A percentile compares a stretch with the other conserved stretches of the same genome.
Evolutionary conservation across 2,113 vertebrate genomes (phyloP).

Genomic region (Rhodinocichla rosea): DNA sequence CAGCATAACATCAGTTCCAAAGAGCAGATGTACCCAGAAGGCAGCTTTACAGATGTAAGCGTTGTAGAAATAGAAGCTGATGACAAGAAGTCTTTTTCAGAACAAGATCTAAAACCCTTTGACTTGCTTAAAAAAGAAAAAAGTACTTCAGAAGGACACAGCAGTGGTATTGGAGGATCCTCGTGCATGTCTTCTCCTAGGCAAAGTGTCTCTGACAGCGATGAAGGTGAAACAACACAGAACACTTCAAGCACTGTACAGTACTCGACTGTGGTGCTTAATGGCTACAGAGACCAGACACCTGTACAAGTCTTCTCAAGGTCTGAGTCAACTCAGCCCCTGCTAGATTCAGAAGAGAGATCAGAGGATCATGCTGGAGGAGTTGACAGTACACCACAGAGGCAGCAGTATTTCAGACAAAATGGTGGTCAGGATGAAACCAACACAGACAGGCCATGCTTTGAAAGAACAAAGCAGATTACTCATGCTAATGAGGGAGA

Average conservation of each 20-base stretch:
- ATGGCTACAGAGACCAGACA: constrained; percentile 90
- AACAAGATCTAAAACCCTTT: constrained; percentile 84
- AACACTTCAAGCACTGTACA: constrained; percentile 92
- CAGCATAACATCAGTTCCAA: constrained; percentile 83
- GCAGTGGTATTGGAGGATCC: constrained; percentile 95
- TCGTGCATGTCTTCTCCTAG: constrained; percentile 96
- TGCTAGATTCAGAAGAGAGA: constrained; percentile 89
- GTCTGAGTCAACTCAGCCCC: constrained; percentile 94
- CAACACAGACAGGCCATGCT: constrained; percentile 54
- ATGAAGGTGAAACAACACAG: constrained; percentile 86
- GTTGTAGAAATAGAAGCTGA: constrained; percentile 87
- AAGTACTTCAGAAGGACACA: constrained; percentile 90
- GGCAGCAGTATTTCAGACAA: constrained; percentile 77
- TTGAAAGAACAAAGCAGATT: constrained; percentile 59
- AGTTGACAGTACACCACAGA: constrained; percentile 44
- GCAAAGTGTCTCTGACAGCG: constrained; percentile 91
- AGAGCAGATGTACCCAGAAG: constrained; percentile 80
- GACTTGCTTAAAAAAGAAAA: constrained; percentile 91
- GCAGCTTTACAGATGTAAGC: constrained; percentile 84
- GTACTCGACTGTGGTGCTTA: constrained; percentile 92
- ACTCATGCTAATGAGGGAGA: constrained; percentile 44
- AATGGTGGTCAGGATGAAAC: constrained; percentile 63
- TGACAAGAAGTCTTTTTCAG: constrained; percentile 78
- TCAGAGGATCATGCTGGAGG: constrained; percentile 71
- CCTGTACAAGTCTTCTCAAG: constrained; percentile 85